Evolutionary conservation across 2,113 vertebrate species (phyloP).

Genomic region (Lophura nycthemera): DNA sequence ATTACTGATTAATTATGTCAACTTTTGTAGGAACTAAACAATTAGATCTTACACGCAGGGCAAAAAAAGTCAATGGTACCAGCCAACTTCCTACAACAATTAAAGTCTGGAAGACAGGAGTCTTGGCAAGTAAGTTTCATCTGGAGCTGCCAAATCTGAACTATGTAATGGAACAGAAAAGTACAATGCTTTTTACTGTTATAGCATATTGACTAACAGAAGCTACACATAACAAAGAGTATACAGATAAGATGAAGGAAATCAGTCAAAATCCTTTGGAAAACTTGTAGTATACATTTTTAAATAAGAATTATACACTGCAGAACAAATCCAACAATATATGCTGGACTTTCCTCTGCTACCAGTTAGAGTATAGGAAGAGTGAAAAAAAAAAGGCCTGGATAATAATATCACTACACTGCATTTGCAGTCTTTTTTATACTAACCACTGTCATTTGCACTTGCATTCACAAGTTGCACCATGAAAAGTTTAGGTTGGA

Average conservation of each 20-base stretch:
- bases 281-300: neutral
- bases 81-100: constrained; percentile 25
- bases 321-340: neutral
- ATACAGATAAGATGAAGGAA: neutral
- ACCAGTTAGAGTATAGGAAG: neutral
- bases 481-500: neutral
- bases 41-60: constrained; percentile 26
- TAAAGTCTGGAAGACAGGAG: neutral
- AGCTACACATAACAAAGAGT: neutral
- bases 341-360: neutral
- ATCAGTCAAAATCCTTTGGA: neutral
- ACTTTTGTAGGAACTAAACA: constrained; percentile 63
- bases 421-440: neutral
- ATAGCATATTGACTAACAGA: neutral
- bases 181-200: neutral
- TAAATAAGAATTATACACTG: neutral
- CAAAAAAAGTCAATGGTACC: neutral
- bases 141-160: neutral
- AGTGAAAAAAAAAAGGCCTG: neutral
- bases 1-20: constrained; percentile 57
- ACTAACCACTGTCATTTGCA: neutral
- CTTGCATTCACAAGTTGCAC: neutral
- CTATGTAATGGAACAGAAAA: neutral
- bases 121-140: neutral
- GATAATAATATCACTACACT: neutral